Evolutionary conservation across 2,113 vertebrate species (phyloP).

Genomic region (Phrynocephalus versicolor): DNA sequence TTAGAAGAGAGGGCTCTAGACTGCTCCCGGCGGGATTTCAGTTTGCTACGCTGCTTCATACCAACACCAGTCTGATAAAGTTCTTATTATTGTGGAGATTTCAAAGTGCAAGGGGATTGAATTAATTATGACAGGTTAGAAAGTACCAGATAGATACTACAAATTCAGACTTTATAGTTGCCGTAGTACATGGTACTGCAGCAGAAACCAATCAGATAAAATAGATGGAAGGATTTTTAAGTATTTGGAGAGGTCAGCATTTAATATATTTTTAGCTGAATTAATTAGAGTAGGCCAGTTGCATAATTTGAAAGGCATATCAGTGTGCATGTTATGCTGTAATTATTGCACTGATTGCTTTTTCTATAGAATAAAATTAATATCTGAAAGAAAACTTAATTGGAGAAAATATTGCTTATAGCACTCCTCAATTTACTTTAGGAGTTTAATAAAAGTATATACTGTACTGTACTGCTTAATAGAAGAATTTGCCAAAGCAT

Average conservation of each 20-base stretch:
- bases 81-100: constrained; percentile 85
- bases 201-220: constrained; percentile 42
- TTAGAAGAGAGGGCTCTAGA: constrained; percentile 83
- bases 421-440: background rate
- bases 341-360: background rate
- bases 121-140: constrained; percentile 80
- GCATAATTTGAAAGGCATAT: constrained; percentile 38
- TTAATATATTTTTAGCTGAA: constrained; percentile 43
- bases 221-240: constrained; percentile 61
- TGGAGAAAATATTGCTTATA: background rate
- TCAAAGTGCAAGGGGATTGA: constrained; percentile 76
- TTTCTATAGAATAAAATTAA: background rate
- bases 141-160: constrained; percentile 70
- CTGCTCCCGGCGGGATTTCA: constrained; percentile 81
- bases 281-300: constrained; percentile 48
- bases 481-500: background rate
- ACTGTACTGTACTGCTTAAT: too few species aligned
- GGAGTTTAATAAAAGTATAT: background rate
- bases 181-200: constrained; percentile 52
- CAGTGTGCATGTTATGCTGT: constrained; percentile 2
- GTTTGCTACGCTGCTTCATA: constrained; percentile 80
- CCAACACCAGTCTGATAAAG: constrained; percentile 79
- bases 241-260: constrained; percentile 29
- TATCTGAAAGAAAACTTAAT: background rate
- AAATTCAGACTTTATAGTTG: constrained; percentile 76